Evolutionary conservation across 2,113 vertebrate species (phyloP).

Genomic region (Labeo catla): DNA sequence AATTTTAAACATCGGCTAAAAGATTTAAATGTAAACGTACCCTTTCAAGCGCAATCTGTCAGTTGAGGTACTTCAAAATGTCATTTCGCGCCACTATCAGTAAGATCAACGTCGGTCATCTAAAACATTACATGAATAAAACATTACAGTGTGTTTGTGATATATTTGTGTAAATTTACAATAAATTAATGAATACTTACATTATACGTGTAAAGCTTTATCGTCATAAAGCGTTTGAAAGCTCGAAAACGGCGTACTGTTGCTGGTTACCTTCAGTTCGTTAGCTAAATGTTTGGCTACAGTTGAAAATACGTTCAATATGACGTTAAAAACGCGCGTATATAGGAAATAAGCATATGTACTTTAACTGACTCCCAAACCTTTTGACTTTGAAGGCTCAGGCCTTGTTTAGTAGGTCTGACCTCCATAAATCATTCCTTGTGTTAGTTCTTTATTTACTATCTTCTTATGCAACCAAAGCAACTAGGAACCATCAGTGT

Average conservation of each 20-base stretch:
- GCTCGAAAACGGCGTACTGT: not conserved
- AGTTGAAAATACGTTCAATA: no score
- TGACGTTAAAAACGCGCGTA: not conserved
- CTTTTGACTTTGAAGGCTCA: not conserved
- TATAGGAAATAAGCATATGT: not conserved
- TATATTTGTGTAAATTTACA: not conserved
- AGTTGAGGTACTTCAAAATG: not conserved
- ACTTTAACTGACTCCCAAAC: not conserved
- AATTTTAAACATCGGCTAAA: not conserved
- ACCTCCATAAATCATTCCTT: not conserved
- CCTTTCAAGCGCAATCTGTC: not conserved
- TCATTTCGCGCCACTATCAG: not conserved
- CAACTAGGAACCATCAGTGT: not conserved
- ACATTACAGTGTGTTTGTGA: not conserved
- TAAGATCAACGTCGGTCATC: not conserved
- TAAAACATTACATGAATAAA: not conserved
- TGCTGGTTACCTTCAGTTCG: not conserved
- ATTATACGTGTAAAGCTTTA: not conserved
- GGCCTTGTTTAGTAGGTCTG: not conserved
- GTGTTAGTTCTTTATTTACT: not conserved
- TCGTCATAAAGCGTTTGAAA: not conserved
- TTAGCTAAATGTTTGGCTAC: no score
- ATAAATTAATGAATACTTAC: not conserved
- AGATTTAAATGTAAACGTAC: not conserved
- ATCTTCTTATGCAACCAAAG: not conserved